Conservation (phyloP, 2,113 vertebrate genomes). For the Caranx melampygus region DNA sequence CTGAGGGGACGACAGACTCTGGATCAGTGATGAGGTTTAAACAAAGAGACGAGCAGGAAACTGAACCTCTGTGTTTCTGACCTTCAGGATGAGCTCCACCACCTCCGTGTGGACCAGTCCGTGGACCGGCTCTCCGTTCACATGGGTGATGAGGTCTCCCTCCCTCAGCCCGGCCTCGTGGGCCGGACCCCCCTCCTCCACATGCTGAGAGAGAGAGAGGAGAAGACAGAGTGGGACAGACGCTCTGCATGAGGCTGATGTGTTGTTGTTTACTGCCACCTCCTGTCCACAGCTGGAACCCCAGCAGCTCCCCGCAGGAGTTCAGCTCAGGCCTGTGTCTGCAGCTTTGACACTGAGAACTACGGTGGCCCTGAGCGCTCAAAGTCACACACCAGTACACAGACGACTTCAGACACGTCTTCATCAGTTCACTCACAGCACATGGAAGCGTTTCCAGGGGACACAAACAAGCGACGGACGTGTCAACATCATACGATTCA, state of each 20-base stretch:
- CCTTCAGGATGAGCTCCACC: conserved; percentile 98
- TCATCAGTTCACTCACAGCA: too few relatives aligned
- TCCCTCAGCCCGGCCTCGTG: conserved; percentile 92
- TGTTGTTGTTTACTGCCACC: conserved; percentile 46
- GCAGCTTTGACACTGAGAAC: too few relatives aligned
- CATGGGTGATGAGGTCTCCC: conserved; percentile 97
- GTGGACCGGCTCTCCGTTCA: conserved; percentile 95
- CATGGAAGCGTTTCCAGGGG: too few relatives aligned
- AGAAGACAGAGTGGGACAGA: background rate
- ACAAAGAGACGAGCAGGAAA: background rate
- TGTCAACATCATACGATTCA: too few relatives aligned
- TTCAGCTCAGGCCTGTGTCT: too few relatives aligned
- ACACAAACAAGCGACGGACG: too few relatives aligned
- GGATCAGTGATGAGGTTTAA: too few relatives aligned
- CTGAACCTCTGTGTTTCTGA: conserved; percentile 44
- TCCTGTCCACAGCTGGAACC: conserved; percentile 48
- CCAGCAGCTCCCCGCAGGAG: too few relatives aligned
- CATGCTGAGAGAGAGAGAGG: conserved; percentile 83
- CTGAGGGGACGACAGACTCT: conserved; percentile 72
- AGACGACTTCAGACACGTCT: too few relatives aligned
- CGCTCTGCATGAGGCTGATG: background rate
- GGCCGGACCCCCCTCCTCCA: conserved; percentile 93
- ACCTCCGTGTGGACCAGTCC: conserved; percentile 98
- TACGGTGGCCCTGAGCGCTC: too few relatives aligned
- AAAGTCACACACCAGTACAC: too few relatives aligned